Base-by-base conservation (phyloP, 2,113 vertebrate species). In the Danionella cerebrum region DNA sequence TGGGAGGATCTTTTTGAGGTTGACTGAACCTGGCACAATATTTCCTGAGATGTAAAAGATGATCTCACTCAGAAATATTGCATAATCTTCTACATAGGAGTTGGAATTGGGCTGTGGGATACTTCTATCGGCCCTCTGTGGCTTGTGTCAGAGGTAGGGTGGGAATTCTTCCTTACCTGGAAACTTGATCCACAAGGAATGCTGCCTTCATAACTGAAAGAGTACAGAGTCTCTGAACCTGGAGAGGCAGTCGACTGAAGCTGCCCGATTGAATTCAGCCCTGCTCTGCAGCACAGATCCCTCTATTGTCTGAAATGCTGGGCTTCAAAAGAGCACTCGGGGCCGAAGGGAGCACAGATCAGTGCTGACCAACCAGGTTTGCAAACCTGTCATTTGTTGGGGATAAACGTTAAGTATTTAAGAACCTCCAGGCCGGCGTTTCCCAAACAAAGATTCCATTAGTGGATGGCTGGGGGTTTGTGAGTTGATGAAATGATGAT, bases 101-200 rank as follows among this genome's bases (percentile, higher is more conserved):
- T 3, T 2, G 63, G n/a, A 13, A 45, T 47, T 21, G 44, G 33
- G 36, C n/a, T n/a, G n/a, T n/a, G n/a, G n/a, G n/a, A n/a, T n/a
- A n/a, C n/a, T n/a, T n/a, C n/a, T n/a, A n/a, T n/a, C n/a, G n/a
- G n/a, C n/a, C n/a, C n/a, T n/a, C n/a, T n/a, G n/a, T 12, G 33
- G 55, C 11, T 36, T 47, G 29, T 50, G 19, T 33, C 19, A 22
- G 33, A 57, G 53, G 35, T 59, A 47, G 53, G 65, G 64, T 66
- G 27, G 70, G 62, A 55, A 55, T 72, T 72, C 62, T 54, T 70
- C 36, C 66, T 51, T 57, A 73, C 70, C 66, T 76, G 66, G 66
- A 42, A 72, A 76, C 70, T 50, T 47, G 64, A 76, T 76, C 66
- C 54, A 27, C 25, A 7, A 76, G 70, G 74, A 76, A 76, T 76